phyloP scores from a whole-genome alignment of 2,113 vertebrate genomes.

The Irena cyanogastra region DNA sequence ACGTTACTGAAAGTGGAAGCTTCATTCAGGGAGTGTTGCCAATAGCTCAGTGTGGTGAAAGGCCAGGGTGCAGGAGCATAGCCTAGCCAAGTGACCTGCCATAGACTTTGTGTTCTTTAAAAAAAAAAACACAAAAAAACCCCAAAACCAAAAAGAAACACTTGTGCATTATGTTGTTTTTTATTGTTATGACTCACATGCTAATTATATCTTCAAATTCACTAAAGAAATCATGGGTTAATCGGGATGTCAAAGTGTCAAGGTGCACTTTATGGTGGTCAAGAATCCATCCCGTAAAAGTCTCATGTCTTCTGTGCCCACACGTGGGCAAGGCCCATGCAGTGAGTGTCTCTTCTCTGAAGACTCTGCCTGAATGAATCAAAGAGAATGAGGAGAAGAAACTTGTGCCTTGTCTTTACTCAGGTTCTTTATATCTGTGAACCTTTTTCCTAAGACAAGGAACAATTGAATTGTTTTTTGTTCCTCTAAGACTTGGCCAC shows the following conservation, averaged over 20 bases:
- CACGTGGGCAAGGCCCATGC: not conserved
- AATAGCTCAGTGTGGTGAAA: not conserved
- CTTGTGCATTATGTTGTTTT: not conserved
- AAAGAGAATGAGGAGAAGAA: not conserved
- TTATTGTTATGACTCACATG: not conserved
- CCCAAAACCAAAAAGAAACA: not conserved
- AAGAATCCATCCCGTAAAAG: not conserved
- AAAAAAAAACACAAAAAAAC: rapidly evolving
- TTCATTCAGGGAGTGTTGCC: slow-evolving; percentile 8
- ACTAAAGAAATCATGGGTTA: not conserved
- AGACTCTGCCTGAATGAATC: not conserved
- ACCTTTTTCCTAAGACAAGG: not conserved
- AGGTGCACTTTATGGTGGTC: not conserved
- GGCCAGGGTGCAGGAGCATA: not conserved
- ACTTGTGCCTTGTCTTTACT: not conserved
- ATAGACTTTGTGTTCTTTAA: not conserved
- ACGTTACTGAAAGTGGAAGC: slow-evolving; percentile 3
- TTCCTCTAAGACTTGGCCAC: not conserved
- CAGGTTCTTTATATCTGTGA: not conserved
- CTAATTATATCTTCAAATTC: not conserved
- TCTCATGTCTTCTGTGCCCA: not conserved
- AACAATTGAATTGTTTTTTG: not conserved
- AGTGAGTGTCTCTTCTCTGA: not conserved
- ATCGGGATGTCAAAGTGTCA: not conserved
- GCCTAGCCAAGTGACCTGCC: not conserved